phyloP scores from a whole-genome alignment of 2,113 vertebrate genomes.

The Ardeotis arabs region DNA sequence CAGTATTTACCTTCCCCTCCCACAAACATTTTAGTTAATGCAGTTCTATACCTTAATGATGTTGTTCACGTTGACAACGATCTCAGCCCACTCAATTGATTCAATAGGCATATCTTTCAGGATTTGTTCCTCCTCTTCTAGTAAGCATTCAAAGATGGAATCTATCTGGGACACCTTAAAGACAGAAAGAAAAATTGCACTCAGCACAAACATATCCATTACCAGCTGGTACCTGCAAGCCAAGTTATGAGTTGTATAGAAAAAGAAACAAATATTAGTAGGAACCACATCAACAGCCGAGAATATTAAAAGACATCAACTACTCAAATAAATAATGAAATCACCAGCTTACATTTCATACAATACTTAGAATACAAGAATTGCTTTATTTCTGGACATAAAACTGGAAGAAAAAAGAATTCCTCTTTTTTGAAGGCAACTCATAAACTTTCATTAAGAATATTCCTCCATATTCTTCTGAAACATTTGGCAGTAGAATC shows the following conservation, averaged over 20 bases:
- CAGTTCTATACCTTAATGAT: constrained; percentile 86
- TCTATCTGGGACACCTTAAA: constrained; percentile 93
- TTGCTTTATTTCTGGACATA: neutral
- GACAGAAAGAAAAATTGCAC: neutral
- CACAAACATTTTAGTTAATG: neutral
- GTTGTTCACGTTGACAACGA: constrained; percentile 84
- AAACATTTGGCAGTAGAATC: neutral
- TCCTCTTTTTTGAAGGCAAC: neutral
- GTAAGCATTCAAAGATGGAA: constrained; percentile 87
- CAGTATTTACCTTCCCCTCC: neutral
- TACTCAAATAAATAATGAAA: neutral
- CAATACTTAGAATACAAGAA: neutral
- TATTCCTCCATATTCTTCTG: neutral
- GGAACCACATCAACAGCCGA: neutral
- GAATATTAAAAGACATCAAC: neutral
- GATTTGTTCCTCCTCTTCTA: constrained; percentile 89
- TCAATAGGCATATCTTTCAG: constrained; percentile 81
- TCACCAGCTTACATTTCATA: neutral
- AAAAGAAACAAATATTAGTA: neutral
- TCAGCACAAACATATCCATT: neutral
- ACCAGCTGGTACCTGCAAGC: neutral
- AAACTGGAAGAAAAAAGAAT: neutral
- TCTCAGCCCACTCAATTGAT: constrained; percentile 87
- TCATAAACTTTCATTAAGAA: neutral
- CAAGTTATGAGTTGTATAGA: neutral